Conservation (phyloP, 2,888 invertebrate species). For the Orthonevra nobilis region DNA sequence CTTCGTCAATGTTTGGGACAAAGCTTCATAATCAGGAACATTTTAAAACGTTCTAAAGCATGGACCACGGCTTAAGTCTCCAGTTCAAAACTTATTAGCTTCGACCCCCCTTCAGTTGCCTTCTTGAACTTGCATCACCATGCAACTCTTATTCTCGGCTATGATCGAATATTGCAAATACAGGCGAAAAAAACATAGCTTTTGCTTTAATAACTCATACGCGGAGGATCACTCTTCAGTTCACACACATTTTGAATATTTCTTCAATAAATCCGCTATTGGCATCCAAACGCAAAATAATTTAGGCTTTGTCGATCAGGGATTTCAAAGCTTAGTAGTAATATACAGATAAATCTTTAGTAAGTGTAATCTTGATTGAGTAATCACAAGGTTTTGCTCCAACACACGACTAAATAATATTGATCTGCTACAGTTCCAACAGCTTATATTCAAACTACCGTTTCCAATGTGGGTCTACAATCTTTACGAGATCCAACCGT, state of each 20-base stretch:
- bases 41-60: constrained; percentile 17
- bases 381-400: no score
- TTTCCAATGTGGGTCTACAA: no score
- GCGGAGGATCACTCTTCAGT: constrained; percentile 4
- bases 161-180: constrained; percentile 73
- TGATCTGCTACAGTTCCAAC: no score
- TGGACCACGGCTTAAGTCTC: constrained; percentile 13
- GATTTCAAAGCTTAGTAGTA: no score
- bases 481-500: no score
- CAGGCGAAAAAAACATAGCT: constrained; percentile 47
- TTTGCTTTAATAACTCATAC: constrained; percentile 33
- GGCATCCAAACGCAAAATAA: constrained; percentile 73
- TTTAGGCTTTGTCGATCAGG: no score
- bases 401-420: no score
- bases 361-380: no score
- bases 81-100: constrained; percentile 32
- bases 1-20: constrained; percentile 37
- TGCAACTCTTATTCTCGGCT: constrained; percentile 72
- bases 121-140: constrained; percentile 71
- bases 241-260: constrained; percentile 29
- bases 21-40: constrained; percentile 22
- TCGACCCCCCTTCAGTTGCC: not conserved
- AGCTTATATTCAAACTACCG: no score
- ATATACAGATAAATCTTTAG: no score
- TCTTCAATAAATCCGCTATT: constrained; percentile 71